These are phyloP conservation scores for Pseudomyrmex gracilis DNA, from an alignment of 1,140 invertebrate species.

Conservation along the genomic window DNA sequence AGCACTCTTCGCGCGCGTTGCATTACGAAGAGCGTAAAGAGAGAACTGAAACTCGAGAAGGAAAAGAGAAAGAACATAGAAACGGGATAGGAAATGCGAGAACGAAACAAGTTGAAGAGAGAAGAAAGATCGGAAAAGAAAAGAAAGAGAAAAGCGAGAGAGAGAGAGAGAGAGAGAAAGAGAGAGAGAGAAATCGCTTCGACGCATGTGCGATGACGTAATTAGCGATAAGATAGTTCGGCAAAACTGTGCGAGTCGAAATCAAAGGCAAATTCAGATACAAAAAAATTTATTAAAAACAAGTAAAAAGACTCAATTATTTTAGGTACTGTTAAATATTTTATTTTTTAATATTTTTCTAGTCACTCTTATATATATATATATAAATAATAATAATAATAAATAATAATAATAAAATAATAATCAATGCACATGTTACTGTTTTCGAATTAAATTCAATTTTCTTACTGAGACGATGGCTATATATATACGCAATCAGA, in stretches of 20 bases:
- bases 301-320: background rate
- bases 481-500: background rate
- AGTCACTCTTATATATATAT: background rate
- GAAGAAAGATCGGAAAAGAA: background rate
- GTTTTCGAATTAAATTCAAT: background rate
- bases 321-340: slow-evolving; percentile 1
- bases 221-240: slow-evolving; percentile 73
- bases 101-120: background rate
- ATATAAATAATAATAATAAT: background rate
- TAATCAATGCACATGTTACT: background rate
- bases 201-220: slow-evolving; percentile 63
- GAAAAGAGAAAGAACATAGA: slow-evolving; percentile 6
- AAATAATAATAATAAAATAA: background rate
- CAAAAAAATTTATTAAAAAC: background rate
- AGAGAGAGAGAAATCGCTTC: slow-evolving; percentile 47
- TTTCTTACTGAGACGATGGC: background rate
- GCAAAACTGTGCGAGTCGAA: slow-evolving; percentile 64
- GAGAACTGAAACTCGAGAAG: slow-evolving; percentile 11
- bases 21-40: slow-evolving; percentile 5
- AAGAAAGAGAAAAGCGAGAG: background rate
- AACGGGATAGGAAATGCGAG: background rate
- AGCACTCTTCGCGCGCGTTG: slow-evolving; percentile 70
- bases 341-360: background rate
- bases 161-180: slow-evolving; percentile 23
- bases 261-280: slow-evolving; percentile 52